phyloP scores from a whole-genome alignment of 2,113 vertebrate genomes.

The Platysteira castanea region DNA sequence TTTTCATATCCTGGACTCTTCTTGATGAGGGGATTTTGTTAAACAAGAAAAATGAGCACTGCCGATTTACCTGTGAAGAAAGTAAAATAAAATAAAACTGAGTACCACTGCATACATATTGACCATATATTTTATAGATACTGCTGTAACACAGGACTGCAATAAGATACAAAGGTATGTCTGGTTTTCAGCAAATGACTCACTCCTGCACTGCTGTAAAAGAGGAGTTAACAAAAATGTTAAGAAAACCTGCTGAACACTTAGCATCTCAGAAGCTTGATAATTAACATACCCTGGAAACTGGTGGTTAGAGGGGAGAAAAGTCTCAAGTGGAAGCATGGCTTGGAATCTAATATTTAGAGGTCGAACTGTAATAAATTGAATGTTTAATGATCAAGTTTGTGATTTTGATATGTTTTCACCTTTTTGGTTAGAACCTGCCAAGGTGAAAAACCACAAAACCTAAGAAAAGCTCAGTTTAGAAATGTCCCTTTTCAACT shows the following conservation, averaged over 20 bases:
- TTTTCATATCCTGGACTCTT: not conserved
- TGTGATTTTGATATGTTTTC: not conserved
- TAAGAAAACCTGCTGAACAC: not conserved
- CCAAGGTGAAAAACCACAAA: not conserved
- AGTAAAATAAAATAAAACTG: not conserved
- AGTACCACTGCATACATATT: fast-evolving
- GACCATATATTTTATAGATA: fast-evolving
- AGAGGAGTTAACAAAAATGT: not conserved
- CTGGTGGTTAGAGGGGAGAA: not conserved
- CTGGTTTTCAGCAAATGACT: not conserved
- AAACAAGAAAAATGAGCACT: not conserved
- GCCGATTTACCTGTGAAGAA: not conserved
- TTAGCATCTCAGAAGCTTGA: not conserved
- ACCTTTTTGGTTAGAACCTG: not conserved
- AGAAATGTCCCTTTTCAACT: not conserved
- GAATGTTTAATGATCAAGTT: not conserved
- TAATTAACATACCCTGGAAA: not conserved
- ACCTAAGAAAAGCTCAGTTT: not conserved
- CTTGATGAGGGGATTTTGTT: not conserved
- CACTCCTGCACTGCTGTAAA: not conserved
- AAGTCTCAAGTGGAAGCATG: not conserved
- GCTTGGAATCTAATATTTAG: not conserved
- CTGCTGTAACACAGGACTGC: not conserved
- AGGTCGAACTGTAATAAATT: not conserved
- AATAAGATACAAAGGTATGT: not conserved